phyloP scores from a whole-genome alignment of 2,888 invertebrate species.

The Conus canariensis region DNA sequence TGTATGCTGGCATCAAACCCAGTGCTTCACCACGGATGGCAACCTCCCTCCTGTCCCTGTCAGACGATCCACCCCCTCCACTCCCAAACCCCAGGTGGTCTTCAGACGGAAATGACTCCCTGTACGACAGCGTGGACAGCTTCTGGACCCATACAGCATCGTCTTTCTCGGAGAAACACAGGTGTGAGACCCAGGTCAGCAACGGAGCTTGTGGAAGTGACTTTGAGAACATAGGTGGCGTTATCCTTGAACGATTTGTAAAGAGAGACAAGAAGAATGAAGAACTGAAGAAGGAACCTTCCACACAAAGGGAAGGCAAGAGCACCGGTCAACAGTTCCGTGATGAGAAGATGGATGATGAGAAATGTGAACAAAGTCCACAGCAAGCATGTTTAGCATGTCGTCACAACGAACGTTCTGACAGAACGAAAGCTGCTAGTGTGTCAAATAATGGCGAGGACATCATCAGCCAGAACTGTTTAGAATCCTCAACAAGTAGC shows the following conservation, averaged over 20 bases:
- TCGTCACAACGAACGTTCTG: background rate
- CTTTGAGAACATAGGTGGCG: conserved; percentile 13
- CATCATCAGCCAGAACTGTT: background rate
- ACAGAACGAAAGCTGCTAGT: background rate
- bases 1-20: conserved; percentile 11
- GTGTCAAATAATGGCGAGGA: background rate
- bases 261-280: background rate
- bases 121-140: background rate
- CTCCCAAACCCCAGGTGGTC: background rate
- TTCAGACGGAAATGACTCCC: conserved; percentile 17
- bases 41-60: background rate
- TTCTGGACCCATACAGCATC: background rate
- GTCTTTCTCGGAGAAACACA: background rate
- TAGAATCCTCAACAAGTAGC: background rate
- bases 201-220: background rate
- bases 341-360: background rate
- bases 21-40: conserved; percentile 13
- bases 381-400: background rate
- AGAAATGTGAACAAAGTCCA: background rate
- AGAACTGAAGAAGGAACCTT: background rate
- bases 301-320: background rate
- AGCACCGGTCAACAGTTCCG: background rate
- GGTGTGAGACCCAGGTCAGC: background rate
- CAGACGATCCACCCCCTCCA: background rate
- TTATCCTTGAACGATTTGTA: background rate